phyloP scores from a whole-genome alignment of 2,113 vertebrate genomes.

The Onychostoma macrolepis region DNA sequence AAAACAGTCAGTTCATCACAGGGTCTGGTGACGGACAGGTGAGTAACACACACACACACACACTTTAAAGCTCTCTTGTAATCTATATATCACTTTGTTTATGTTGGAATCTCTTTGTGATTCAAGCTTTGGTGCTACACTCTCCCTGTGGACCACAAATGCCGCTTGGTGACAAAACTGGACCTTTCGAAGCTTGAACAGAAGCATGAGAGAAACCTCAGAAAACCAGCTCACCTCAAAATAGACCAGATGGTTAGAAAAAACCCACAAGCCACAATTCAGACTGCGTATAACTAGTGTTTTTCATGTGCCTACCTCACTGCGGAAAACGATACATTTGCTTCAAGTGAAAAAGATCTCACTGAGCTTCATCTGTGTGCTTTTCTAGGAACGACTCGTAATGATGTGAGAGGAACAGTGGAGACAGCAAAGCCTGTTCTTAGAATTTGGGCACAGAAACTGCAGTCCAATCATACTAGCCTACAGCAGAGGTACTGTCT shows the following conservation, averaged over 20 bases:
- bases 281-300: constrained; percentile 1
- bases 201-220: constrained; percentile 65
- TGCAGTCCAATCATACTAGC: constrained; percentile 16
- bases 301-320: constrained; percentile 16
- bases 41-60: constrained; percentile 32
- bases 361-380: constrained; percentile 12
- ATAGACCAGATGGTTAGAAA: constrained; percentile 39
- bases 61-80: not conserved
- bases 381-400: constrained; percentile 47
- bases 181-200: constrained; percentile 79
- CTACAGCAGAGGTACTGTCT: constrained; percentile 25
- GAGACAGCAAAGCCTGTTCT: constrained; percentile 78
- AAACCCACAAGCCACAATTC: not conserved
- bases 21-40: constrained; percentile 87
- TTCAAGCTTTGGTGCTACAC: constrained; percentile 87
- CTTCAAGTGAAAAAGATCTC: not conserved
- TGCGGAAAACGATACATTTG: not conserved
- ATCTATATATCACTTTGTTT: not conserved
- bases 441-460: constrained; percentile 58
- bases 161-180: constrained; percentile 74
- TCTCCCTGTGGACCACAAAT: constrained; percentile 73
- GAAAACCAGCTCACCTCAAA: constrained; percentile 50
- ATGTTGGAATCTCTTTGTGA: constrained; percentile 20
- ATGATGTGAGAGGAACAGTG: constrained; percentile 57
- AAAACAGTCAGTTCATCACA: constrained; percentile 76